phyloP scores from a whole-genome alignment of 2,888 invertebrate genomes.

The Boloria selene region DNA sequence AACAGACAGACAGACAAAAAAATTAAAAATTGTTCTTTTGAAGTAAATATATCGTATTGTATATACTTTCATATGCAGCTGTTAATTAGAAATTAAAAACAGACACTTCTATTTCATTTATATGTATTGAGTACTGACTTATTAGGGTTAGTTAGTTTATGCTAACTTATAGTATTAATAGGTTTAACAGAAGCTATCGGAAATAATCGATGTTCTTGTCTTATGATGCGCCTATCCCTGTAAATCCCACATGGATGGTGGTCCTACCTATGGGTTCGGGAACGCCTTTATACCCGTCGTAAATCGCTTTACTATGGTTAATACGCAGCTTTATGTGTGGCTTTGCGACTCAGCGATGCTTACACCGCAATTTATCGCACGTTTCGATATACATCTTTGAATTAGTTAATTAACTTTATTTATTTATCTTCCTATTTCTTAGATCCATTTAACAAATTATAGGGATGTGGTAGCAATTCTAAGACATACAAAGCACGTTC shows the following conservation, averaged over 20 bases:
- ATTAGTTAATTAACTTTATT: constrained; percentile 22
- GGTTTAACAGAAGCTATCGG: no score
- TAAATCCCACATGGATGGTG: constrained; percentile 4
- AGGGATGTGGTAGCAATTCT: neutral
- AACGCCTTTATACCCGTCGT: constrained; percentile 30
- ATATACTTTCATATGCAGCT: no score
- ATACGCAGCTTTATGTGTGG: constrained; percentile 37
- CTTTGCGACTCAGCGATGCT: constrained; percentile 20
- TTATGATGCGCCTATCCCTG: neutral
- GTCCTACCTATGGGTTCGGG: constrained; percentile 11
- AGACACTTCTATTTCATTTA: no score
- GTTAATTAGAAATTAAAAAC: no score
- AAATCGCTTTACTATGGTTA: constrained; percentile 38
- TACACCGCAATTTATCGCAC: constrained; percentile 24
- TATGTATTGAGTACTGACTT: no score
- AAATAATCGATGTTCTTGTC: neutral
- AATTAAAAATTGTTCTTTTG: no score
- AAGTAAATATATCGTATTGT: no score
- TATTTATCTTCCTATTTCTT: neutral
- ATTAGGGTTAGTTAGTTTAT: no score
- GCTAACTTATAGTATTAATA: no score
- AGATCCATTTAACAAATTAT: neutral
- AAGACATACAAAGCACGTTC: no score
- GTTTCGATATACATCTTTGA: constrained; percentile 19
- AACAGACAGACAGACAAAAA: no score